phyloP scores from a whole-genome alignment of 2,888 invertebrate genomes.

The Thera obeliscata region DNA sequence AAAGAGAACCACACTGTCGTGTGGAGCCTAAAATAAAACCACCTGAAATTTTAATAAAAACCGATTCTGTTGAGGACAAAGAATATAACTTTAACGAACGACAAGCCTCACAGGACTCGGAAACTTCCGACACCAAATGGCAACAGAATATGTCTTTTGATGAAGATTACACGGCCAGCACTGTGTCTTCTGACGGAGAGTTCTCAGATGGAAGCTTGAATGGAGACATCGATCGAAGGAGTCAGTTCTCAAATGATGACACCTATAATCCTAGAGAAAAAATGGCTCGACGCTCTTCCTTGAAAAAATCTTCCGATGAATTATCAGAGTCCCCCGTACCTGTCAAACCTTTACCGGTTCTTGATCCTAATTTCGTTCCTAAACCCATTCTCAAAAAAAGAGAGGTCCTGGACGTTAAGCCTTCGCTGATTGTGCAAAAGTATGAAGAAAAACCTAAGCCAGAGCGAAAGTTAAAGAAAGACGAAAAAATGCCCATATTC shows the following conservation, averaged over 20 bases:
- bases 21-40: constrained; percentile 42
- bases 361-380: constrained; percentile 89
- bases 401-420: constrained; percentile 57
- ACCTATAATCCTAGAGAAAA: constrained; percentile 88
- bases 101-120: constrained; percentile 62
- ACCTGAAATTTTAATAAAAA: constrained; percentile 66
- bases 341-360: constrained; percentile 85
- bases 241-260: constrained; percentile 80
- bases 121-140: constrained; percentile 73
- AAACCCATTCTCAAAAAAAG: constrained; percentile 91
- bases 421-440: constrained; percentile 41
- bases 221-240: constrained; percentile 63
- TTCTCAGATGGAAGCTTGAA: constrained; percentile 73
- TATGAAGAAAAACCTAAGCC: constrained; percentile 49
- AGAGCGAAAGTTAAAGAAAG: constrained; percentile 60
- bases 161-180: constrained; percentile 87
- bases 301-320: constrained; percentile 60
- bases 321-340: constrained; percentile 83
- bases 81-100: constrained; percentile 58
- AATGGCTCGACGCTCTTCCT: constrained; percentile 57
- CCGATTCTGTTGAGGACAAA: constrained; percentile 64
- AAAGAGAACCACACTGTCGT: background rate
- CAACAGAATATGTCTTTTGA: constrained; percentile 77
- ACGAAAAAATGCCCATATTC: constrained; percentile 69
- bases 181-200: constrained; percentile 82